phyloP scores from a whole-genome alignment of 1,140 invertebrate species.

The Diploscapter pachys region DNA sequence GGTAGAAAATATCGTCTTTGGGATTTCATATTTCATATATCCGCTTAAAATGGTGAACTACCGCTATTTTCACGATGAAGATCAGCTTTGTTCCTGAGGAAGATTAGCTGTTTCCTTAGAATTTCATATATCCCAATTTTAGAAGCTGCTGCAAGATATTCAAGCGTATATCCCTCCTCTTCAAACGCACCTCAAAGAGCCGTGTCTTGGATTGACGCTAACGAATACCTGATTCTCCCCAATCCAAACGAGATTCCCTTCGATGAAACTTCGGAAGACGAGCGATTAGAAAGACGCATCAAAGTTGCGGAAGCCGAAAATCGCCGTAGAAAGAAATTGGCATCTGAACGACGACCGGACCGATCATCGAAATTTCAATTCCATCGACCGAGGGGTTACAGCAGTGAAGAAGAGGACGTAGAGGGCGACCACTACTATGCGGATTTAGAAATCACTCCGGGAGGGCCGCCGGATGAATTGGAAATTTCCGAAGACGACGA shows the following conservation, averaged over 20 bases:
- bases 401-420: not conserved
- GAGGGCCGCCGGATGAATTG: no score
- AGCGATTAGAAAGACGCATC: slow-evolving; percentile 14
- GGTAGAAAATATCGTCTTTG: no score
- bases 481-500: no score
- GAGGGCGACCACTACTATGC: no score
- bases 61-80: not conserved
- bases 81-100: slow-evolving; percentile 1
- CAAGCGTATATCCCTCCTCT: not conserved
- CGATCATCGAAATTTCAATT: not conserved
- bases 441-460: no score
- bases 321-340: not conserved
- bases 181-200: not conserved
- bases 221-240: slow-evolving; percentile 20
- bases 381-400: no score
- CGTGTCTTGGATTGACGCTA: slow-evolving; percentile 28
- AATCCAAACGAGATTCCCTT: slow-evolving; percentile 16
- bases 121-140: not conserved
- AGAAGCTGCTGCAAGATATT: slow-evolving; percentile 12
- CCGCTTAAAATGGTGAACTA: not conserved
- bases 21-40: slow-evolving; percentile 6
- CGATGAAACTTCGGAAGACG: slow-evolving; percentile 7
- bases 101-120: not conserved
- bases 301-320: slow-evolving; percentile 2
- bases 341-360: no score